Percentiles rank a stretch among this genome's conserved stretches.
Evolutionary conservation across 2,888 invertebrate genomes (phyloP).

Genomic region (Anthophora plumipes): DNA sequence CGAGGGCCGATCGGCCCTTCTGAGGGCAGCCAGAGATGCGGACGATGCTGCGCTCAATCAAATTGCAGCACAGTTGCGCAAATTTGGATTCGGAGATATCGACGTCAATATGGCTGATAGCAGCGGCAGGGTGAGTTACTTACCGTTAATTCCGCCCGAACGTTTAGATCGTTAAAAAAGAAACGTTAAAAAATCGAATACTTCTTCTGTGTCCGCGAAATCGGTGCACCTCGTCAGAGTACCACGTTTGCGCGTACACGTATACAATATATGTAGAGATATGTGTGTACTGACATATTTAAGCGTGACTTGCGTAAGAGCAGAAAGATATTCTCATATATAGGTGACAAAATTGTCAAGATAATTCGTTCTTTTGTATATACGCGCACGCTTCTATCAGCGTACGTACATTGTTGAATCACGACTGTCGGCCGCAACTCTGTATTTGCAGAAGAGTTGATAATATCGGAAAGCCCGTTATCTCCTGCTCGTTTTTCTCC

Average conservation of each 20-base stretch:
- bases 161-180: not conserved
- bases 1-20: slow-evolving; percentile 83
- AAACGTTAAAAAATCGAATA: not conserved
- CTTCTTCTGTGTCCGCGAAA: too few relatives aligned
- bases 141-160: not conserved
- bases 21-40: slow-evolving; percentile 86
- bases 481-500: not conserved
- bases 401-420: not conserved
- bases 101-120: slow-evolving; percentile 86
- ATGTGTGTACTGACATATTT: too few relatives aligned
- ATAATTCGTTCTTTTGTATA: too few relatives aligned
- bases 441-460: not conserved
- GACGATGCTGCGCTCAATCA: slow-evolving; percentile 85
- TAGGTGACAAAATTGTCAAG: not conserved
- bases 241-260: too few relatives aligned
- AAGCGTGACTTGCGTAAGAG: too few relatives aligned
- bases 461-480: not conserved
- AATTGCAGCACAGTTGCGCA: slow-evolving; percentile 83
- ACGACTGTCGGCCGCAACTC: not conserved
- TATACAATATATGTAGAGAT: too few relatives aligned
- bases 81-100: slow-evolving; percentile 81
- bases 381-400: not conserved
- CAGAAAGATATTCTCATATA: too few relatives aligned
- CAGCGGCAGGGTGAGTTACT: slow-evolving; percentile 86
- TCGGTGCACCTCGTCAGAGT: too few relatives aligned